Base-by-base conservation (phyloP, 2,797 vertebrate species). In the Alosa sapidissima region DNA sequence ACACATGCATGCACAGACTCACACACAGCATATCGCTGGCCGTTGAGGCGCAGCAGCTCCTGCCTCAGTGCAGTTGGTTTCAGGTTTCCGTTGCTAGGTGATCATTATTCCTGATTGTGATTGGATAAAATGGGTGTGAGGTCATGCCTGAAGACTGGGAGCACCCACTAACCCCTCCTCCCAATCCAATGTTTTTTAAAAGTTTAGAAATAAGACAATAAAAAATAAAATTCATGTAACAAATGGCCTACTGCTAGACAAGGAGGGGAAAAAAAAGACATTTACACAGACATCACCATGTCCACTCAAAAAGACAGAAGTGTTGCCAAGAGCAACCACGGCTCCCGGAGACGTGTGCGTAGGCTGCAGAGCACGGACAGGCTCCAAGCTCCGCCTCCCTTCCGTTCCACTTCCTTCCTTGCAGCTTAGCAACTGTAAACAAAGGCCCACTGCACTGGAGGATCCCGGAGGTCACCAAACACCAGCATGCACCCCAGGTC, bases 251-350 rank as follows among this genome's bases (percentile, higher is more conserved):
- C 89, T 75, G 68, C 33, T 75, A 75, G 36, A 93, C 84, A 16
- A 91, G 89, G 94, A 95, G 95, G 93, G 93, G 91, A 92, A 93
- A 14, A 28, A 92, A 93, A 14, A 28, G 28, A 16, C 68, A 16
- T 75, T 75, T 75, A 36, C 68, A 75, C 11, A 41, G 5, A 11
- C 60, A 9, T n/a, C 24, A 28, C 9, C 62, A 33, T 65, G 62
- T 65, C 62, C 62, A 33, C 24, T 65, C 33, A 5, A 16, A 5
- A 41, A 36, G 5, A 45, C 68, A 75, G 68, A 41, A 14, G 33
- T 14, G 36, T 72, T 72, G 33, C 33, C 24, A 10, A 14, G 33
- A 9, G 65, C 65, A 72, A 72, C 28, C 33, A 11, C 28, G 28
- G 65, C 65, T 41, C 41, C 68, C 51, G 3, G 51, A 51, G 41